Conservation (phyloP, 2,113 vertebrate genomes). For the Baryphthengus martii region DNA sequence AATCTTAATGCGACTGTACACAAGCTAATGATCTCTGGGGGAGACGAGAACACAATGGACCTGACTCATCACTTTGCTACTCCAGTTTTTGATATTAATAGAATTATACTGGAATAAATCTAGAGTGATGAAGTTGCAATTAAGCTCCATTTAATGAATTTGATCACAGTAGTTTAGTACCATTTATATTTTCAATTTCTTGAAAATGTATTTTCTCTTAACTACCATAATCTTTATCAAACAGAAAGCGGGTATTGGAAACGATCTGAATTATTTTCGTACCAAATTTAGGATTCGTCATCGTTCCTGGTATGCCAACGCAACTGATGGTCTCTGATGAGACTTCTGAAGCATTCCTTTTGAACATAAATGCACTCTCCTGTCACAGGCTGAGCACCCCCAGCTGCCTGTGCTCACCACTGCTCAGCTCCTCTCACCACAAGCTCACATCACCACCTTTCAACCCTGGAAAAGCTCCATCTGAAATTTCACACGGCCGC, state of each 20-base stretch:
- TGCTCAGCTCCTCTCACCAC: background rate
- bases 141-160: background rate
- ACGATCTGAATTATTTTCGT: background rate
- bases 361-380: background rate
- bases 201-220: background rate
- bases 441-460: background rate
- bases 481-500: background rate
- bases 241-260: background rate
- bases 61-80: background rate
- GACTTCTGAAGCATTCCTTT: background rate
- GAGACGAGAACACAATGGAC: background rate
- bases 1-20: slow-evolving; percentile 1
- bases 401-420: background rate
- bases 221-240: background rate
- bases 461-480: background rate
- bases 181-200: background rate
- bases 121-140: background rate
- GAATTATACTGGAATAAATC: background rate
- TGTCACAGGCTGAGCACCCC: background rate
- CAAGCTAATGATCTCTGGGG: background rate
- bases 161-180: background rate
- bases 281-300: background rate
- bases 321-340: background rate
- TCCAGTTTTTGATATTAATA: background rate
- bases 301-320: background rate